phyloP scores from a whole-genome alignment of 2,113 vertebrate species.

The Periophthalmus modestus region DNA sequence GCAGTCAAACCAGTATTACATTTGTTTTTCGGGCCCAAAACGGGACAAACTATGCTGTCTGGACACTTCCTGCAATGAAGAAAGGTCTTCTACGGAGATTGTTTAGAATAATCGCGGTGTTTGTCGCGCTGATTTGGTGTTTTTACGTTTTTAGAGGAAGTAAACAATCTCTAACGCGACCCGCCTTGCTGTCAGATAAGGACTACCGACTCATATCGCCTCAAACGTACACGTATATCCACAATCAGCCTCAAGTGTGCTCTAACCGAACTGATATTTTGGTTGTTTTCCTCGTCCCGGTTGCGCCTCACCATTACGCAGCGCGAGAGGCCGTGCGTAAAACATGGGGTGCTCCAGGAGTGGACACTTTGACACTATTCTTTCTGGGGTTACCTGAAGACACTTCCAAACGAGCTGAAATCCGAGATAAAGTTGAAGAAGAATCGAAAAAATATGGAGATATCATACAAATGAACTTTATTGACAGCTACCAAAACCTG shows the following conservation, averaged over 20 bases:
- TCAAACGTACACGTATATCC: conserved; percentile 65
- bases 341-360: conserved; percentile 70
- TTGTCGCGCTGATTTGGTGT: conserved; percentile 28
- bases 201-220: conserved; percentile 58
- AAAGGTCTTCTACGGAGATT: conserved; percentile 3
- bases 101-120: conserved; percentile 32
- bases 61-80: conserved; percentile 28
- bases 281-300: conserved; percentile 76
- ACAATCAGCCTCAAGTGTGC: conserved; percentile 71
- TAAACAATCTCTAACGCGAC: not conserved
- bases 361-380: conserved; percentile 67
- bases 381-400: conserved; percentile 60
- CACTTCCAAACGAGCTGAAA: fast-evolving
- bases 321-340: conserved; percentile 64
- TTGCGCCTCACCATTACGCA: conserved; percentile 28
- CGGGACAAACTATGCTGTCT: not conserved
- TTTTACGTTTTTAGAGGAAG: conserved; percentile 3
- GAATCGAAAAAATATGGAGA: conserved; percentile 72
- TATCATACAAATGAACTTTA: conserved; percentile 82
- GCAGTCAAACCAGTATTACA: not conserved
- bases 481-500: conserved; percentile 82
- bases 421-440: conserved; percentile 36
- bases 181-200: conserved; percentile 7
- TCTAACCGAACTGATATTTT: conserved; percentile 52
- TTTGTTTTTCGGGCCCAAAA: not conserved